These are phyloP conservation scores for Erpobdella octoculata DNA, from an alignment of 2,888 invertebrate species.

Conservation along the genomic window DNA sequence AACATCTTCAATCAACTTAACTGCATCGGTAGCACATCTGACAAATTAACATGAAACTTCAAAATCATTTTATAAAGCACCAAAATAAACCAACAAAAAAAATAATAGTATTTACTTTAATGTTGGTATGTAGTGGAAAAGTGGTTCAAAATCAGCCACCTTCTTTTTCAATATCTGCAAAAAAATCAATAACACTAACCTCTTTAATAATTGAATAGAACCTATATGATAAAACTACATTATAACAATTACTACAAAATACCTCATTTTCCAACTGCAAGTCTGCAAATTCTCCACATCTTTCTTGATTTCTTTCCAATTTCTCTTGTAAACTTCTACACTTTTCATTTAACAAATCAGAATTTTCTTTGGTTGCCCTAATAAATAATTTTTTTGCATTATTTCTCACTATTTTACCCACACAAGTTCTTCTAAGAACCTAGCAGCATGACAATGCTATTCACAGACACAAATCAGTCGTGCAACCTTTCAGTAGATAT, in stretches of 20 bases:
- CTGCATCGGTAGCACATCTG: neutral
- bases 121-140: neutral
- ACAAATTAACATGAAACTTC: neutral
- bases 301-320: neutral
- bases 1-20: neutral
- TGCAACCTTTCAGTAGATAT: too few relatives aligned
- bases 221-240: too few relatives aligned
- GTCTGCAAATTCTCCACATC: neutral
- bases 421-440: too few relatives aligned
- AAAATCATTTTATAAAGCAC: neutral
- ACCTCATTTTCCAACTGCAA: neutral
- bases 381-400: too few relatives aligned
- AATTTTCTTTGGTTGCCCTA: neutral
- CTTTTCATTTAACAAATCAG: neutral
- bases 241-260: too few relatives aligned
- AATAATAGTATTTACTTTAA: neutral
- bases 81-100: neutral
- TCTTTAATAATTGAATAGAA: neutral
- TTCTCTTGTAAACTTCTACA: constrained; percentile 2
- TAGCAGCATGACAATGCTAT: too few relatives aligned
- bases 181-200: neutral
- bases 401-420: too few relatives aligned
- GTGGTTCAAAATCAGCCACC: neutral
- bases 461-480: too few relatives aligned
- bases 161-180: neutral